phyloP scores from a whole-genome alignment of 2,113 vertebrate genomes.

The Lipophrys pholis region DNA sequence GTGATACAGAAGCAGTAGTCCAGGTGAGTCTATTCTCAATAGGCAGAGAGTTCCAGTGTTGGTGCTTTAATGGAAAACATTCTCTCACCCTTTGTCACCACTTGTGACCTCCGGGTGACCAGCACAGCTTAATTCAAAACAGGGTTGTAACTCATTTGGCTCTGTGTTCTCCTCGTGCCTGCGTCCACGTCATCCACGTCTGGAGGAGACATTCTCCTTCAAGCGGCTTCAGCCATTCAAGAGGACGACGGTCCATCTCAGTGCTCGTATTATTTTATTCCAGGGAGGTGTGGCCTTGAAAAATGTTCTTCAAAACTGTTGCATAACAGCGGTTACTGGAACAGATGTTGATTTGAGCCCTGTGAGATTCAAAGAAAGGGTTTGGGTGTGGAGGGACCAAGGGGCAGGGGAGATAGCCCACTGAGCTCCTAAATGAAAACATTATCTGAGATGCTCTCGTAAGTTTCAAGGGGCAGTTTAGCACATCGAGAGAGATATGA shows the following conservation, averaged over 20 bases:
- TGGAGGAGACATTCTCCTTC: constrained; percentile 21
- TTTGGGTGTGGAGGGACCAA: constrained; percentile 66
- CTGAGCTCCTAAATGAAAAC: constrained; percentile 73
- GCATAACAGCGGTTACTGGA: constrained; percentile 76
- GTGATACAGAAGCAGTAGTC: too few relatives aligned
- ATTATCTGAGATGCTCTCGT: constrained; percentile 64
- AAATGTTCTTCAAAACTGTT: constrained; percentile 67
- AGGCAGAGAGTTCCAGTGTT: too few relatives aligned
- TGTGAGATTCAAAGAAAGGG: constrained; percentile 61
- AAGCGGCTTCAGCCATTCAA: constrained; percentile 25
- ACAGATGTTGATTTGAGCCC: constrained; percentile 79
- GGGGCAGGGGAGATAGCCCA: constrained; percentile 63
- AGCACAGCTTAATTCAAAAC: too few relatives aligned
- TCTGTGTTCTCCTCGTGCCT: not conserved
- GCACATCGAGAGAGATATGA: constrained; percentile 59
- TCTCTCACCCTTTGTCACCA: too few relatives aligned
- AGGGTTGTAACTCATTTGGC: too few relatives aligned
- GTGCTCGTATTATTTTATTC: constrained; percentile 50
- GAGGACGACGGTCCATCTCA: constrained; percentile 20
- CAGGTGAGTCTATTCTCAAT: too few relatives aligned
- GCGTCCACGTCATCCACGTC: not conserved
- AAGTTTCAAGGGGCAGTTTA: constrained; percentile 58
- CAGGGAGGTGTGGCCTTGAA: constrained; percentile 55
- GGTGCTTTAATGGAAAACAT: too few relatives aligned
- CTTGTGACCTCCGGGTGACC: too few relatives aligned